Evolutionary conservation across 2,113 vertebrate genomes (phyloP), one percentile per base, ranked within the genome.

Genomic region (Todiramphus chloris): DNA sequence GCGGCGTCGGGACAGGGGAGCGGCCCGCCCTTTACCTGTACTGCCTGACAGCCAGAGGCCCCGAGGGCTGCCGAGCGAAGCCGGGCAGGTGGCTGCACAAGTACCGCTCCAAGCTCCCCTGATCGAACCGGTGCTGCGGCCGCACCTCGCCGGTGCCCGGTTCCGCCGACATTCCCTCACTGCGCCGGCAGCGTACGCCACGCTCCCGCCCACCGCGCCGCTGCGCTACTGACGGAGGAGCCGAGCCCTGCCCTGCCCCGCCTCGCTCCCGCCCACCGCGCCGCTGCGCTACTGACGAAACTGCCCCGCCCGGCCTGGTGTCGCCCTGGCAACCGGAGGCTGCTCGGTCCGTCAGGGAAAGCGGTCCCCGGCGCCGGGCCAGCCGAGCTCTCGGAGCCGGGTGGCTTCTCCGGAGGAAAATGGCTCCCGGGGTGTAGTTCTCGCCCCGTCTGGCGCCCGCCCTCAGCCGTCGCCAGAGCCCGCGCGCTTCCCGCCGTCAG

Each of bases 101-200:
- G 92, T 99, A 98, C 37, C 50, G 93, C 59, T 99, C 98, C 91
- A 99, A 94, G 64, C 94, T 91, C 28, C 17, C 64, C 48, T 93
- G 89, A 63, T 97, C 97, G 72, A 99, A 99, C 82, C 73, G 91
- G 89, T 99, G 99, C 83, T 98, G 98, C 16, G 16, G 87, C 33
- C 98, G 97, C 25, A 99, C 98, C 11, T 97, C 96, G 4, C 83
- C 97, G 1, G 96, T 97, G 14, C 95, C 95, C 2, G 81, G 64
- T 24, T 98, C 97, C 5, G 5, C 56, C 33, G 53, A 75, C 94
- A 97, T 97, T 4, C 3, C 7, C 28, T 4, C 33, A 2, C 33
- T 17, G 17, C 27, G 18, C 48, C 7, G 0, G 6, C 48, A 1
- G 11, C 35, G 41, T 9, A 20, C 23, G 2, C 2, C 2, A 19